Conservation (phyloP, 2,797 vertebrate species). For the Petrocephalus sullivani region DNA sequence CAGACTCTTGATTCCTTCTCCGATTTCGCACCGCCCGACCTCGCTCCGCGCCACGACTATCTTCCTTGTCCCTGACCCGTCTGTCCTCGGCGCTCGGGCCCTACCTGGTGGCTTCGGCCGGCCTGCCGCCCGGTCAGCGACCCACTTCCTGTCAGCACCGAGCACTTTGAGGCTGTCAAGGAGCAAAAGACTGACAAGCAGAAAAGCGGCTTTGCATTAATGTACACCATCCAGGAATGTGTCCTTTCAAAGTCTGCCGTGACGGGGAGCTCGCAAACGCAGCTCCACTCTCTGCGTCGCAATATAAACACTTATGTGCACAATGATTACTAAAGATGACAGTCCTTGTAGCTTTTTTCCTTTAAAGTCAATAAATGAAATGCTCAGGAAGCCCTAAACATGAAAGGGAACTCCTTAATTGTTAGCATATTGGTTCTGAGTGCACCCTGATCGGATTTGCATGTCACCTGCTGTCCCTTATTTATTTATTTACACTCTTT, state of each 20-base stretch:
- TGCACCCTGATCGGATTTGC: constrained; percentile 42
- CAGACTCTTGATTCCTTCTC: background rate
- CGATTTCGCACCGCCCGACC: background rate
- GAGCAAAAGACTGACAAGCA: background rate
- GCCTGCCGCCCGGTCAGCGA: background rate
- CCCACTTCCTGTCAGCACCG: background rate
- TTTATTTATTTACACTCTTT: constrained; percentile 36
- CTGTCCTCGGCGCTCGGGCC: background rate
- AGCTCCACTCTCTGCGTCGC: background rate
- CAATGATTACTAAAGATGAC: background rate
- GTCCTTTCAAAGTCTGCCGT: background rate
- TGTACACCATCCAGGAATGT: background rate
- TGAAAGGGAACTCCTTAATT: background rate
- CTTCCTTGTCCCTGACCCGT: background rate
- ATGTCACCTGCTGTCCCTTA: constrained; percentile 36
- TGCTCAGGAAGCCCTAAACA: constrained; percentile 24
- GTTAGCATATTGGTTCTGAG: constrained; percentile 13
- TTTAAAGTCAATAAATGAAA: background rate
- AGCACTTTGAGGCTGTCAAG: background rate
- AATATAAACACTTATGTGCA: background rate
- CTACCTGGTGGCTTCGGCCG: background rate
- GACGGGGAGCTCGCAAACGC: background rate
- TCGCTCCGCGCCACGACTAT: background rate
- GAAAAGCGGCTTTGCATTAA: background rate
- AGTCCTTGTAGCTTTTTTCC: background rate